Base-by-base conservation (phyloP, 37 sponge, comb jelly and placozoan species). In the Hexactinellida sp. region DNA sequence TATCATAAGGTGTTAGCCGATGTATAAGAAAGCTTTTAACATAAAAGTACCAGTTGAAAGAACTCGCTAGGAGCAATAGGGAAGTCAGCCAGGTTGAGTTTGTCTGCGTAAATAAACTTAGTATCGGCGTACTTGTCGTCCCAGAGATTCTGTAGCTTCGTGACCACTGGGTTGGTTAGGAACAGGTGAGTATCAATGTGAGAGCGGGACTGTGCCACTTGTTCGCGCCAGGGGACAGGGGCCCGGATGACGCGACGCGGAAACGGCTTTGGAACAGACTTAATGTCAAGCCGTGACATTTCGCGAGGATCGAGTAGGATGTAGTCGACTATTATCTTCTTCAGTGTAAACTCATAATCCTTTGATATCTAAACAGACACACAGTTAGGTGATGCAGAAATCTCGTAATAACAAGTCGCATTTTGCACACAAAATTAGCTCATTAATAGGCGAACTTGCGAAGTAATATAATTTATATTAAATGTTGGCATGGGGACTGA, bases 221-320 rank as follows among this genome's bases (percentile, higher is more conserved):
- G 85, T 3, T 82, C 55, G 39, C 92, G 92, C 96, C 96, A 96
- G 0, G 94, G 96, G 0, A 96, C 89, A 28, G 96, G 96, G 19
- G 96, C 94, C 23, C 96, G 85, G n/a, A 92, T 86, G 0, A 88
- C 82, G 55, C 54, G 84, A 34, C 55, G 83, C 24, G 89, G 92
- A 36, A 63, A 38, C 5, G 55, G 51, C 0, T 36, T 37, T 24
- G 94, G 96, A 34, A 88, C 37, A 24, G 92, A 84, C 0, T n/a
- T 55, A 36, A 96, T 96, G 51, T 89, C 89, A 28, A 96, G 85
- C 54, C 96, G 87, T 0, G 37, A 86, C 87, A 84, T 86, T 82
- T 96, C 96, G 24, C 84, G 36, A 23, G 90, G 82, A 39, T 96
- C 96, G 82, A 83, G 86, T n/a, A 96, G 91, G 37, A 96, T 86